Conservation (phyloP, 1,140 invertebrate genomes). For the Dendrolimus punctatus region DNA sequence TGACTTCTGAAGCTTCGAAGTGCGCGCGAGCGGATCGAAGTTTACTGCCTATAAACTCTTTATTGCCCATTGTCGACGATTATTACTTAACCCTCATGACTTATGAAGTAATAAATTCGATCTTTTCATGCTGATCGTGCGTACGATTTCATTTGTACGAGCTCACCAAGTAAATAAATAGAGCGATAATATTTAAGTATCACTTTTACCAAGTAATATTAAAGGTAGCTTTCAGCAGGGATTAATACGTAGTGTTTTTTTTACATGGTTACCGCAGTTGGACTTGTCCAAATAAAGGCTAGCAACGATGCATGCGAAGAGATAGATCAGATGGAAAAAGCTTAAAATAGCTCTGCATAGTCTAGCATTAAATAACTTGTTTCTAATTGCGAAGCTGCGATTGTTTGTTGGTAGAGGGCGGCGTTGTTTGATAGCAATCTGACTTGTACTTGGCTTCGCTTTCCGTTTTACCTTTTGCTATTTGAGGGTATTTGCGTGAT, state of each 20-base stretch:
- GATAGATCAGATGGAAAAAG: conserved; percentile 26
- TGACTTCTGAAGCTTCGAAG: conserved; percentile 37
- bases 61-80: conserved; percentile 66
- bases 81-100: conserved; percentile 67
- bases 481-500: conserved; percentile 16
- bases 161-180: conserved; percentile 16
- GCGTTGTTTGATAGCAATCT: conserved; percentile 33
- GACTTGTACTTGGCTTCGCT: conserved; percentile 15
- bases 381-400: conserved; percentile 33
- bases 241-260: not conserved
- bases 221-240: not conserved
- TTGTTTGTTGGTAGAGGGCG: conserved; percentile 23
- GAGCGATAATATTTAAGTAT: conserved; percentile 9
- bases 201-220: not conserved
- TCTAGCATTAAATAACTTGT: conserved; percentile 36
- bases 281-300: conserved; percentile 9
- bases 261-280: not conserved
- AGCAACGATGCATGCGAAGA: conserved; percentile 14
- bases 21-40: conserved; percentile 47
- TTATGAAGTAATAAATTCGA: conserved; percentile 67
- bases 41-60: conserved; percentile 67
- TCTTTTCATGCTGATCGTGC: conserved; percentile 41
- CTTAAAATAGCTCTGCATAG: conserved; percentile 26
- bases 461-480: conserved; percentile 18
- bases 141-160: conserved; percentile 20